phyloP scores from a whole-genome alignment of 2,113 vertebrate genomes.

The Leptodactylus fuscus region DNA sequence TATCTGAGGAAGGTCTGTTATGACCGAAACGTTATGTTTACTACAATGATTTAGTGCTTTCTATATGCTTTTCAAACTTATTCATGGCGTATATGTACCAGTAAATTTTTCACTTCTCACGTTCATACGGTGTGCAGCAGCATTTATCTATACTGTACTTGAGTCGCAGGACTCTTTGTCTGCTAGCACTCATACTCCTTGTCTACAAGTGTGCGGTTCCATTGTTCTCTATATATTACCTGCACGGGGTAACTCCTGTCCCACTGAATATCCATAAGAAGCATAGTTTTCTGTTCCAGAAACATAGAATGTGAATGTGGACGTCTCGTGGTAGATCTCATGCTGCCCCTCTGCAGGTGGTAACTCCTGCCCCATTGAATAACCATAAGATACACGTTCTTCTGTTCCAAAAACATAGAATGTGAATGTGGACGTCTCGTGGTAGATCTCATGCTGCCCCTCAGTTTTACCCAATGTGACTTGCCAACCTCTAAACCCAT shows the following conservation, averaged over 20 bases:
- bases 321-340: constrained; percentile 19
- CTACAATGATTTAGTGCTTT: no score
- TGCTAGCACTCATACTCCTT: no score
- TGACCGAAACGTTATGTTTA: no score
- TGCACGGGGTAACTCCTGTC: neutral
- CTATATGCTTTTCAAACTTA: no score
- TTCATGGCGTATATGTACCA: no score
- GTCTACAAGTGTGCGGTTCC: no score
- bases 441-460: constrained; percentile 42
- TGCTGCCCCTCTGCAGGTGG: constrained; percentile 35
- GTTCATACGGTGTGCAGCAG: no score
- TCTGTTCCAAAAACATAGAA: constrained; percentile 40
- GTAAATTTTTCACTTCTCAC: no score
- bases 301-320: constrained; percentile 16
- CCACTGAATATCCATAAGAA: constrained; percentile 51
- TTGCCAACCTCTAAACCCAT: constrained; percentile 18
- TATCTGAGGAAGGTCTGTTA: no score
- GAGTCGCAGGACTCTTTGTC: no score
- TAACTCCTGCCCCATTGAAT: constrained; percentile 25
- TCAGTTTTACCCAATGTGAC: constrained; percentile 4
- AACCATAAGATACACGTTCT: constrained; percentile 21
- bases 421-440: neutral
- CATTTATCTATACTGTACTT: no score
- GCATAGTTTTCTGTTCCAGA: neutral
- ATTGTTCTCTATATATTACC: no score